Conservation (phyloP, 2,888 invertebrate genomes). For the Carpatolechia fugitivella region DNA sequence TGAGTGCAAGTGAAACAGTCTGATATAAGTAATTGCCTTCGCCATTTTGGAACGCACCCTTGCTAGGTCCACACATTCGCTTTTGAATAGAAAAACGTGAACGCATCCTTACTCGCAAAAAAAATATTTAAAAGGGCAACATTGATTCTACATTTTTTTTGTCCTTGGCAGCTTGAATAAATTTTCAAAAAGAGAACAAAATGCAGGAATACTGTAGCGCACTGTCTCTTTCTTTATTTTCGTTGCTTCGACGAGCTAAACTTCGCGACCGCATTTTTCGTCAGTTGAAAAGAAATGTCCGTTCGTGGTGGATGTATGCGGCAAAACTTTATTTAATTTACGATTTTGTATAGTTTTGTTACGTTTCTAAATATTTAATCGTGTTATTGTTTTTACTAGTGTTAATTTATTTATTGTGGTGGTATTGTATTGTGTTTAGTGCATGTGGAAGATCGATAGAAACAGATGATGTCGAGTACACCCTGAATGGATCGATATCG, state of each 20-base stretch:
- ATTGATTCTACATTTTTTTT: too few species aligned
- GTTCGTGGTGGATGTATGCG: slow-evolving; percentile 45
- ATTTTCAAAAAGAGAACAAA: background rate
- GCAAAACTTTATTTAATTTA: slow-evolving; percentile 50
- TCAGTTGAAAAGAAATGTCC: slow-evolving; percentile 66
- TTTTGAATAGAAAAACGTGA: too few species aligned
- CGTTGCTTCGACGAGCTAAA: background rate
- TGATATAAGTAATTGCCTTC: too few species aligned
- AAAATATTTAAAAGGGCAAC: too few species aligned
- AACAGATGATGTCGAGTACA: slow-evolving; percentile 69
- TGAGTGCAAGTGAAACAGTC: too few species aligned
- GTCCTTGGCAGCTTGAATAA: too few species aligned
- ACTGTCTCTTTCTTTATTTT: background rate
- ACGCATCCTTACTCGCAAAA: too few species aligned
- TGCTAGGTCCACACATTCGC: too few species aligned
- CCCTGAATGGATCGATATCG: slow-evolving; percentile 75
- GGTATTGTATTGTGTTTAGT: slow-evolving; percentile 29
- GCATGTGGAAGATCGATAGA: slow-evolving; percentile 31
- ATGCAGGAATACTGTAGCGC: background rate
- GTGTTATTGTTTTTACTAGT: slow-evolving; percentile 43
- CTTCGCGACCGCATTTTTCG: slow-evolving; percentile 13
- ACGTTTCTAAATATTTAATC: slow-evolving; percentile 55
- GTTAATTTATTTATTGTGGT: slow-evolving; percentile 37
- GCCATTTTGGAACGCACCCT: too few species aligned
- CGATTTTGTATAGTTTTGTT: slow-evolving; percentile 70